Percentiles rank a stretch among this genome's conserved stretches.
phyloP scores from a whole-genome alignment of 2,888 invertebrate species.

The Crioceris asparagi region DNA sequence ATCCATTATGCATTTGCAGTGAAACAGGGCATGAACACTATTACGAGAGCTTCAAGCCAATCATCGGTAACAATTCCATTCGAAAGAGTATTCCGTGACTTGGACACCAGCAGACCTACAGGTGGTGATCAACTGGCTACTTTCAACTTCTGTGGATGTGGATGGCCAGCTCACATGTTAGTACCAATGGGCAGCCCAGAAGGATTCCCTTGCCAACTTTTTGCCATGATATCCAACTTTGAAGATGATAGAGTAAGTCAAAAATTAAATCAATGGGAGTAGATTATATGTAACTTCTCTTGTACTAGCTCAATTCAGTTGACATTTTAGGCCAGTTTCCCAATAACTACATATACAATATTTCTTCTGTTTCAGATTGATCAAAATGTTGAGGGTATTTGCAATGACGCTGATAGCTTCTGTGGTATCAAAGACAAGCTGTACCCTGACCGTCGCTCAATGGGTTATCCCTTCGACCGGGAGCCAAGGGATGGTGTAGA shows the following conservation, averaged over 20 bases:
- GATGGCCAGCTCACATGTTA: conserved; percentile 78
- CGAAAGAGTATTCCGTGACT: conserved; percentile 66
- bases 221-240: conserved; percentile 70
- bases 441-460: conserved; percentile 71
- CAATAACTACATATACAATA: no score
- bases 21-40: conserved; percentile 53
- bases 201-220: conserved; percentile 59
- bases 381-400: conserved; percentile 45
- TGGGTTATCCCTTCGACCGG: conserved; percentile 78
- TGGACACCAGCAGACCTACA: conserved; percentile 51
- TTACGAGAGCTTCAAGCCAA: conserved; percentile 54
- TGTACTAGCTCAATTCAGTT: no score
- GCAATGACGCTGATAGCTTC: conserved; percentile 66
- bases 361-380: conserved; percentile 42
- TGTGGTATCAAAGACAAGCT: conserved; percentile 67
- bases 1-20: no score
- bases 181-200: conserved; percentile 58
- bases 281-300: no score
- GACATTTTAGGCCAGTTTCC: no score
- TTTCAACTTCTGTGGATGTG: conserved; percentile 80
- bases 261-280: no score
- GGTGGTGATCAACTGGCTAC: conserved; percentile 42
- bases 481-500: conserved; percentile 47
- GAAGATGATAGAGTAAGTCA: conserved; percentile 52
- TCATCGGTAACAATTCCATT: conserved; percentile 77